Evolutionary conservation across 2,113 vertebrate species (phyloP), one percentile per base, ranked within the genome.

Genomic region (Anguilla japonica): DNA sequence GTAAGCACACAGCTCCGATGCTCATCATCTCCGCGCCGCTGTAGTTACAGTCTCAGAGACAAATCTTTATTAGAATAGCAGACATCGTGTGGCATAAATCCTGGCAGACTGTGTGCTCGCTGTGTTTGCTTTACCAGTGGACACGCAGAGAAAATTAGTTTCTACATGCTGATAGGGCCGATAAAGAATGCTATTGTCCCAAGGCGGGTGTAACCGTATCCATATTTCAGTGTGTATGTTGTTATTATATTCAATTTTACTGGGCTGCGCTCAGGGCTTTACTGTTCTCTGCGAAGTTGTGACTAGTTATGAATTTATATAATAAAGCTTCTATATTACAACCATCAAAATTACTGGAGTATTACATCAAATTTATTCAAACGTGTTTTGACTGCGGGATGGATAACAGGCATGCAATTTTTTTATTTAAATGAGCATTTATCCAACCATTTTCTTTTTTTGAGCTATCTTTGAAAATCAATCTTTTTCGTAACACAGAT

Each of bases 41-140:
- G 86, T 92, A 92, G 95, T 94, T 94, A 89, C 90, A 91, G 92
- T 90, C 87, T 79, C 89, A 86, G 84, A 91, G 92, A 95, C 91
- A 92, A 89, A 93, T 93, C 90, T 92, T 91, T 91, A 93, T 93
- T 91, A 90, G 90, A 90, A 88, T 88, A 75, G 88, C 88, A 92
- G 91, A 88, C 89, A 89, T 93, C 89, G 75, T 82, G 79, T 85
- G 81, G 83, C 3, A 87, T 88, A 84, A 46, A 41, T 88, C 88
- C 79, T 50, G 88, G 57, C 75, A 39, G 90, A 89, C 93, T 92
- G 89, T 91, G 82, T 88, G 91, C 88, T 89, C 20, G 88, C 84
- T 88, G 63, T 93, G 90, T 94, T 94, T 95, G 93, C 92, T 93
- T 93, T 89, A 93, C 91, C 91, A 90, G 88, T 91, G 91, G 92